Base-by-base conservation (phyloP, 2,113 vertebrate genomes). In the Etheostoma cragini region DNA sequence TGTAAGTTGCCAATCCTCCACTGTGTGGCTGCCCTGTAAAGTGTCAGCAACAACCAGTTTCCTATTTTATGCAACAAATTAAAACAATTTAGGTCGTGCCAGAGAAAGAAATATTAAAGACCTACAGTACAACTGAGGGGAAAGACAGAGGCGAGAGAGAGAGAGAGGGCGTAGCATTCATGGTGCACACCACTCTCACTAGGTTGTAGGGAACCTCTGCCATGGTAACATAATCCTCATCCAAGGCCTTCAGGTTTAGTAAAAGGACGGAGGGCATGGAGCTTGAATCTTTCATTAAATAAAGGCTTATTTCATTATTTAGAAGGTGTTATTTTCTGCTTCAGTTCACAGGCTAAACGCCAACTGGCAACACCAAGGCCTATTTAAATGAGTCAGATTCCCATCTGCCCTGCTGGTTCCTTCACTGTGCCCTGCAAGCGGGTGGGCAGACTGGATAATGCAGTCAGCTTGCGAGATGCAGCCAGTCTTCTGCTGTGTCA, bases 281-380 rank as follows among this genome's bases (percentile, higher is more conserved):
- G 87, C 79, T 84, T 85, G 75, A 88, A 94, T 88, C 89, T 92
- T 93, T 93, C 88, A 93, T 93, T 94, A 94, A 92, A 92, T 56
- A 76, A 91, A 72, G 87, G 87, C 88, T 91, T 90, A 89, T 91
- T 94, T 91, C 78, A 89, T 93, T 95, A 93, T 94, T 94, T 92
- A 93, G 86, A 92, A 72, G 92, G 87, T 93, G 91, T 93, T 93
- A 88, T 93, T 92, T 92, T 90, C 92, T 79, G 72, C 88, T 80
- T 94, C 91, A 88, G 88, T 89, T 93, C 91, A 88, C 92, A 89
- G 91, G 82, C 60, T 71, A 90, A 90, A 93, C 85, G 91, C 90
- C 91, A 90, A 93, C 76, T 92, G 93, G 91, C 87, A 95, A 93
- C 84, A 85, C 84, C 89, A 90, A 93, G 94, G 90, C 73, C 92